phyloP scores from a whole-genome alignment of 2,113 vertebrate species.

The Oxyruncus cristatus region DNA sequence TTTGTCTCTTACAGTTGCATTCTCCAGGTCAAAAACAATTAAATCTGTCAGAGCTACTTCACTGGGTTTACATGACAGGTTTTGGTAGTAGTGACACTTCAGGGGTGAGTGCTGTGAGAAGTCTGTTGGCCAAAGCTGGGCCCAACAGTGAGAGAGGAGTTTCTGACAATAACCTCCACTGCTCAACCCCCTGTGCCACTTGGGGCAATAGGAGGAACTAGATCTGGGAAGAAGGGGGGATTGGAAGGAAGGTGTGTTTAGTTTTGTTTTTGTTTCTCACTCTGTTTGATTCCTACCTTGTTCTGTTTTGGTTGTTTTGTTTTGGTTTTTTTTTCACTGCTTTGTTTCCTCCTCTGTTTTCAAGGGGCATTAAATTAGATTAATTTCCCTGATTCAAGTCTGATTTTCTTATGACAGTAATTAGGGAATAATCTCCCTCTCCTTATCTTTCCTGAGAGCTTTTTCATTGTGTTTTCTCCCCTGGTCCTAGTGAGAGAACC shows the following conservation, averaged over 20 bases:
- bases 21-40: not conserved
- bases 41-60: not conserved
- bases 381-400: not conserved
- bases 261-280: not conserved
- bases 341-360: not conserved
- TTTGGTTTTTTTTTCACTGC: not conserved
- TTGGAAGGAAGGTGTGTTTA: not conserved
- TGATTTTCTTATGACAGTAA: not conserved
- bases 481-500: not conserved
- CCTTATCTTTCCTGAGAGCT: not conserved
- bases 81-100: not conserved
- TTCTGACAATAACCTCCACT: not conserved
- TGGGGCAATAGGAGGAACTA: accelerated
- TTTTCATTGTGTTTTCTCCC: not conserved
- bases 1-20: not conserved
- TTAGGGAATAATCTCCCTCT: not conserved
- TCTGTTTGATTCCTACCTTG: too few species aligned
- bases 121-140: not conserved
- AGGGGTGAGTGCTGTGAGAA: not conserved
- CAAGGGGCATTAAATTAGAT: not conserved
- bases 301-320: too few species aligned
- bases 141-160: not conserved
- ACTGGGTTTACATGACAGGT: not conserved
- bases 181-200: accelerated
- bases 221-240: not conserved